phyloP scores from a whole-genome alignment of 2,797 vertebrate genomes.

The Propithecus deckenii region DNA sequence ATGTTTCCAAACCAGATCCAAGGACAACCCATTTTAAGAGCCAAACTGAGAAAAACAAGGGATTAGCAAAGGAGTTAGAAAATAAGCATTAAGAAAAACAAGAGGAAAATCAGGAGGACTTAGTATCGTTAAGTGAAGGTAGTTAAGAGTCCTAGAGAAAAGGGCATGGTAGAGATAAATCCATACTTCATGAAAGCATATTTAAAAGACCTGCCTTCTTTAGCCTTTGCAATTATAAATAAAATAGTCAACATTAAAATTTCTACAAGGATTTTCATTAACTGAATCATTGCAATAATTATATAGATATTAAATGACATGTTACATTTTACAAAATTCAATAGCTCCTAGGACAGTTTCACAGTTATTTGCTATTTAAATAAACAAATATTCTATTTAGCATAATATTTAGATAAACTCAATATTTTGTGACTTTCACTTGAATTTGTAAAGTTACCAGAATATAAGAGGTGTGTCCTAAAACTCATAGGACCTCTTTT shows the following conservation, averaged over 20 bases:
- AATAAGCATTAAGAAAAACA: not conserved
- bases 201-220: not conserved
- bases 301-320: not conserved
- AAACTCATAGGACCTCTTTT: not conserved
- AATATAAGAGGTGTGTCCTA: not conserved
- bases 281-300: not conserved
- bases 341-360: not conserved
- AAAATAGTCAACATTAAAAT: not conserved
- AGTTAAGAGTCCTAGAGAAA: not conserved
- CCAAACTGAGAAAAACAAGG: not conserved
- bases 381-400: not conserved
- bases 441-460: not conserved
- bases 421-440: not conserved
- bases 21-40: not conserved
- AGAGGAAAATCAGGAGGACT: not conserved
- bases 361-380: not conserved
- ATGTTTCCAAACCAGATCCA: not conserved
- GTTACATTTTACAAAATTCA: not conserved
- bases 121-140: not conserved
- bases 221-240: not conserved
- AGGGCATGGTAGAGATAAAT: not conserved
- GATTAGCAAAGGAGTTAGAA: not conserved
- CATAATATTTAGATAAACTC: not conserved
- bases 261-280: not conserved
- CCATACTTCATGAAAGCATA: not conserved